Conservation (phyloP, 2,797 vertebrate species). For the Acanthornis magna region DNA sequence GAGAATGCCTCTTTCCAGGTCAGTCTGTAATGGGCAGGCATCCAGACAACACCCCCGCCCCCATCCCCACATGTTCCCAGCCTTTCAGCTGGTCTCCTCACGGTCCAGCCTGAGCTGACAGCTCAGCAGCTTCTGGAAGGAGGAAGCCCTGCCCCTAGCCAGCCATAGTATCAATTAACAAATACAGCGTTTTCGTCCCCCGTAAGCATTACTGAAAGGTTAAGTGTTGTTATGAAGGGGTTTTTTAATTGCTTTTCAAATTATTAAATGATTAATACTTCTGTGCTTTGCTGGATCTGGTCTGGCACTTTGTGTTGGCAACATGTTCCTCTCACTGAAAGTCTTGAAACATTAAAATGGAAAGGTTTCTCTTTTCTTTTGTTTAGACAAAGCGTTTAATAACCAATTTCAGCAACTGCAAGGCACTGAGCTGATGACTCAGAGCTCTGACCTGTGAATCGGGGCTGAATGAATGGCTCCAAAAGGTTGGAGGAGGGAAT, state of each 20-base stretch:
- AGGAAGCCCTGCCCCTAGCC: neutral
- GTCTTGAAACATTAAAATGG: constrained; percentile 3
- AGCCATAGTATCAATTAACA: constrained; percentile 8
- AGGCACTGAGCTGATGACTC: constrained; percentile 11
- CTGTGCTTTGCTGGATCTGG: neutral
- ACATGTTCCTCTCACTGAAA: neutral
- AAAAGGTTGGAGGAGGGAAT: constrained; percentile 10
- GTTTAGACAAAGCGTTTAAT: constrained; percentile 6
- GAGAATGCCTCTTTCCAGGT: constrained; percentile 60
- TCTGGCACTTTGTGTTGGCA: constrained; percentile 26
- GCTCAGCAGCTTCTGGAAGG: neutral
- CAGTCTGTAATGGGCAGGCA: constrained; percentile 13
- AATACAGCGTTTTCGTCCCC: constrained; percentile 2
- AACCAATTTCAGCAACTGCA: constrained; percentile 13
- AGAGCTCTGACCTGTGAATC: constrained; percentile 17
- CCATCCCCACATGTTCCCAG: neutral
- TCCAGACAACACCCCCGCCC: neutral
- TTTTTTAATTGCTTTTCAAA: constrained; percentile 47
- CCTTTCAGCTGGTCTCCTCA: neutral
- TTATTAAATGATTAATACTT: constrained; percentile 60
- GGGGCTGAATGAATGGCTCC: constrained; percentile 32
- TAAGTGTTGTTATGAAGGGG: constrained; percentile 13
- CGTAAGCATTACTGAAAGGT: constrained; percentile 36
- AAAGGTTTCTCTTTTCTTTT: neutral
- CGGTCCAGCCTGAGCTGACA: neutral